These are phyloP conservation scores for Benitochromis conjunctus DNA, from an alignment of 2,113 vertebrate species.

Conservation along the genomic window DNA sequence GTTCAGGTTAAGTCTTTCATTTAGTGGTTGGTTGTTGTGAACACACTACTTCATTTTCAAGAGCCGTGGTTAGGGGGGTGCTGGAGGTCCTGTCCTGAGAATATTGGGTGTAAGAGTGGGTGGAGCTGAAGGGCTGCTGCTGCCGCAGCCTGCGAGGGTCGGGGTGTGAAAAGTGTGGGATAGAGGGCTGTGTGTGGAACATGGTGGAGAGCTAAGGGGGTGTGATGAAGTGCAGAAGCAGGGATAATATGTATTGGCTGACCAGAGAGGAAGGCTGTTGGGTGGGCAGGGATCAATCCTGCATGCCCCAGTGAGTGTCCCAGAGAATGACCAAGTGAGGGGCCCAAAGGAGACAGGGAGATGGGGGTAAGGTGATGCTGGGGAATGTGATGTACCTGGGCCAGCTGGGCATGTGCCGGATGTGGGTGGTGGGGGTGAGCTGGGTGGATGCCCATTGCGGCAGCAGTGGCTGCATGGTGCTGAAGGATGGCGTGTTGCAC, in stretches of 20 bases:
- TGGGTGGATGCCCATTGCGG: conserved; percentile 88
- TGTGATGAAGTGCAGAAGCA: conserved; percentile 91
- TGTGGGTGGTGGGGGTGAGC: conserved; percentile 84
- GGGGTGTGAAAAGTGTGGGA: conserved; percentile 86
- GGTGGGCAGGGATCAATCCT: conserved; percentile 89
- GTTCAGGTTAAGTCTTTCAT: not conserved
- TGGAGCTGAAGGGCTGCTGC: conserved; percentile 94
- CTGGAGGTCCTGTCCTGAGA: conserved; percentile 99
- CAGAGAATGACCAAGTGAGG: conserved; percentile 73
- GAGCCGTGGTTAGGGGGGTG: conserved; percentile 96
- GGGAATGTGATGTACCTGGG: conserved; percentile 96
- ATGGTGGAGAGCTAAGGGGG: conserved; percentile 90
- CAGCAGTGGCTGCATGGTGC: conserved; percentile 87
- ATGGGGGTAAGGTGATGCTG: conserved; percentile 94
- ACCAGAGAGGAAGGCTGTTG: conserved; percentile 89
- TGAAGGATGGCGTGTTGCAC: conserved; percentile 96
- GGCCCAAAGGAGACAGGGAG: conserved; percentile 86
- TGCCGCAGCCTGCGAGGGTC: conserved; percentile 79
- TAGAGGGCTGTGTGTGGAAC: conserved; percentile 90
- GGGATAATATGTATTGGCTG: conserved; percentile 99
- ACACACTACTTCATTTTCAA: conserved; percentile 66
- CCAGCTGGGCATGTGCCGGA: conserved; percentile 85
- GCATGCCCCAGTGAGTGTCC: conserved; percentile 83
- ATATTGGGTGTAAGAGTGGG: conserved; percentile 95
- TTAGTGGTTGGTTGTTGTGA: conserved; percentile 2